These are phyloP conservation scores for Cartodere bifasciata DNA, from an alignment of 2,888 invertebrate genomes.

Conservation along the genomic window DNA sequence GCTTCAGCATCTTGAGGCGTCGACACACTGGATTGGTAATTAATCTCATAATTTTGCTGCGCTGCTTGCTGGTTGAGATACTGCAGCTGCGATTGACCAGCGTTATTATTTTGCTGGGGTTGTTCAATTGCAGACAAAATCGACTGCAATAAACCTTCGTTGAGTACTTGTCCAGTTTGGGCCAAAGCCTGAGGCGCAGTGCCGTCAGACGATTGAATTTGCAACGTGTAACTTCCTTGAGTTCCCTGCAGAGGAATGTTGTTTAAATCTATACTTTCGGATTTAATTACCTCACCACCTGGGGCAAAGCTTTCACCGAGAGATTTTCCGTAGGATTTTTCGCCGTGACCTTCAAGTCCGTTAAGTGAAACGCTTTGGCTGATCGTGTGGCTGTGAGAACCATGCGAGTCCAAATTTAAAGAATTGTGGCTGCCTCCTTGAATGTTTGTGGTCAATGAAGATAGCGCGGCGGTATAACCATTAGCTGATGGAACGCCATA, in stretches of 20 bases:
- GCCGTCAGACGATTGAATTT: slow-evolving; percentile 60
- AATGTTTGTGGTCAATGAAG: slow-evolving; percentile 39
- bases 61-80: slow-evolving; percentile 18
- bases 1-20: slow-evolving; percentile 31
- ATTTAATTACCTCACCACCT: slow-evolving; percentile 29
- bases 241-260: slow-evolving; percentile 44
- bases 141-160: slow-evolving; percentile 66
- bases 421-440: slow-evolving; percentile 35
- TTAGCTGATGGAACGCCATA: slow-evolving; percentile 38
- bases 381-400: slow-evolving; percentile 28
- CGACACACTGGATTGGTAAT: background rate
- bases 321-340: slow-evolving; percentile 27
- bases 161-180: slow-evolving; percentile 65
- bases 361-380: slow-evolving; percentile 19
- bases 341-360: slow-evolving; percentile 16
- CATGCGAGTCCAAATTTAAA: slow-evolving; percentile 21
- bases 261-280: slow-evolving; percentile 32
- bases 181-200: slow-evolving; percentile 35
- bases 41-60: background rate
- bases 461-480: slow-evolving; percentile 41
- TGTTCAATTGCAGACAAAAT: slow-evolving; percentile 74
- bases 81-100: slow-evolving; percentile 13
- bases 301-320: slow-evolving; percentile 29
- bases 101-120: slow-evolving; percentile 33
- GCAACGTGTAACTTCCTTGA: slow-evolving; percentile 56